Evolutionary conservation across 2,888 invertebrate species (phyloP).

Genomic region (Drosophila neotestacea): DNA sequence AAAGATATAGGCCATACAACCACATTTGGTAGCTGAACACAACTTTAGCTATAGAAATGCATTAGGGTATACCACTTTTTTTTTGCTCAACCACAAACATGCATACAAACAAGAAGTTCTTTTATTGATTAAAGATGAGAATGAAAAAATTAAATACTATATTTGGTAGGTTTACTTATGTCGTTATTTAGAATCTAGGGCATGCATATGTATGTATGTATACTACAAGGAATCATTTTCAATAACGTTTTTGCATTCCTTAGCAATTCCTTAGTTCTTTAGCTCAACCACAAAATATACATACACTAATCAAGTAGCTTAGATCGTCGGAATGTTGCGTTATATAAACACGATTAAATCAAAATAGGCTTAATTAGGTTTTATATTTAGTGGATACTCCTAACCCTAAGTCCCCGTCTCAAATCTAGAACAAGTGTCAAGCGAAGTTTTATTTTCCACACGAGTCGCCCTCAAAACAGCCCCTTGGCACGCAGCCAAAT

Average conservation of each 20-base stretch:
- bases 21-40: background rate
- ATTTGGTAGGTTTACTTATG: too few relatives aligned
- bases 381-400: conserved; percentile 34
- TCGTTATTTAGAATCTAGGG: too few relatives aligned
- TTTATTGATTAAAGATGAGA: background rate
- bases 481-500: conserved; percentile 72
- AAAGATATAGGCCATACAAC: conserved; percentile 7
- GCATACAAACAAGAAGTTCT: too few relatives aligned
- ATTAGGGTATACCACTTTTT: background rate
- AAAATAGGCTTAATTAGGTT: conserved; percentile 26
- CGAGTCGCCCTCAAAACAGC: conserved; percentile 52
- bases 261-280: background rate
- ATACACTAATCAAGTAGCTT: conserved; percentile 1
- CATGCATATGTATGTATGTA: too few relatives aligned
- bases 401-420: conserved; percentile 14
- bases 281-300: background rate
- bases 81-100: background rate
- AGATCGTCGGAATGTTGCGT: conserved; percentile 12
- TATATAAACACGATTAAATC: conserved; percentile 13
- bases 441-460: conserved; percentile 55
- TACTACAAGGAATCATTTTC: too few relatives aligned
- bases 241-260: too few relatives aligned
- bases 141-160: too few relatives aligned
- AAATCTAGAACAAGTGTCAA: conserved; percentile 62
- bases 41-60: background rate